Percentiles rank a stretch among this genome's conserved stretches.
These are phyloP conservation scores for Bombus sylvicola DNA, from an alignment of 1,140 invertebrate genomes.

Conservation along the genomic window DNA sequence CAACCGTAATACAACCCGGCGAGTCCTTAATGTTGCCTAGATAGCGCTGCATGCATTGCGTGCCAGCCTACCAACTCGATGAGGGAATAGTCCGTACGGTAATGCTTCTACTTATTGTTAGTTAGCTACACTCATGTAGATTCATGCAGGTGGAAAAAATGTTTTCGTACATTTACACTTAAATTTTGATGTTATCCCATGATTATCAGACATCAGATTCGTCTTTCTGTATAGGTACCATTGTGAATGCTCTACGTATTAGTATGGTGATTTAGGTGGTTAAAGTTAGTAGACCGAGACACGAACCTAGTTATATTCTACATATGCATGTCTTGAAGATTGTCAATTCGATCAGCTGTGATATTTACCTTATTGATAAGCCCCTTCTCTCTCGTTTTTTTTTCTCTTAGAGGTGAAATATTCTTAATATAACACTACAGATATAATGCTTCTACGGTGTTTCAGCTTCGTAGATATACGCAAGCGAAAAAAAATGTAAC, in stretches of 20 bases:
- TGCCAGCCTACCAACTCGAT: conserved; percentile 46
- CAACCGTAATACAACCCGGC: conserved; percentile 66
- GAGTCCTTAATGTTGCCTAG: conserved; percentile 69
- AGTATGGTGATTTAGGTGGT: not conserved
- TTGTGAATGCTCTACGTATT: not conserved
- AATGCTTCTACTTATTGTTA: conserved; percentile 56
- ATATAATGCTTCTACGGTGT: no score
- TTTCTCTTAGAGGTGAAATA: no score
- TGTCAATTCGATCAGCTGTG: not conserved
- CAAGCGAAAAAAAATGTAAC: not conserved
- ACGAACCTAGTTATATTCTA: not conserved
- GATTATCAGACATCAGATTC: not conserved
- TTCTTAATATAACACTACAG: no score
- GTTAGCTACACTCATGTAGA: conserved; percentile 23
- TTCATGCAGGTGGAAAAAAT: not conserved
- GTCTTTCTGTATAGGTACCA: not conserved
- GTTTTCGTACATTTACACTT: conserved; percentile 1
- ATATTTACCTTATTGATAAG: not conserved
- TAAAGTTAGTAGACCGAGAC: not conserved
- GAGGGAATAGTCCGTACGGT: conserved; percentile 32
- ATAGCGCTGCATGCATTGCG: conserved; percentile 65
- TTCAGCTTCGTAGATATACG: no score
- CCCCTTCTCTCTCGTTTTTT: not conserved
- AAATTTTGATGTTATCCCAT: not conserved
- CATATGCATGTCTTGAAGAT: not conserved